These are phyloP conservation scores for Ivindomyrus marchei DNA, from an alignment of 2,113 vertebrate species.

Conservation along the genomic window DNA sequence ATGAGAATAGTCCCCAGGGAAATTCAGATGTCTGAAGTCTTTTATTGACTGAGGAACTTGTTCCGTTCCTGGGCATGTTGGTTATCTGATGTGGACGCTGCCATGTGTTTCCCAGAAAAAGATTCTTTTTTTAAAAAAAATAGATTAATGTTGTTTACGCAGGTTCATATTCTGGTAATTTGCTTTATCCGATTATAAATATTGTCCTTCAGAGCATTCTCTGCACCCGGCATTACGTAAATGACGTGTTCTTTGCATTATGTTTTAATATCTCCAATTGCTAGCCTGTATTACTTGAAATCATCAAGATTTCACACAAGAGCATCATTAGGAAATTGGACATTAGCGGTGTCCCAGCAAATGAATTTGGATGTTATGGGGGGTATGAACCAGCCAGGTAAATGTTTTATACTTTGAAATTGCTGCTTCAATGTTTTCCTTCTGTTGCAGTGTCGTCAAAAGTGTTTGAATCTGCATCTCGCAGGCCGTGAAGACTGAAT, in stretches of 20 bases:
- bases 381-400: background rate
- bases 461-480: background rate
- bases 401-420: background rate
- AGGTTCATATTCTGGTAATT: constrained; percentile 34
- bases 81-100: constrained; percentile 46
- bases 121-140: background rate
- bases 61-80: constrained; percentile 71
- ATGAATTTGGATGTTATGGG: background rate
- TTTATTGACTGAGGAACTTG: constrained; percentile 86
- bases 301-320: background rate
- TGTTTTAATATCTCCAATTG: background rate
- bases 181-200: constrained; percentile 20
- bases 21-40: constrained; percentile 76
- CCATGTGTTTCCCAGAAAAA: constrained; percentile 36
- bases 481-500: background rate
- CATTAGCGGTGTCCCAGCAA: background rate
- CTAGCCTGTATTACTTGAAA: background rate
- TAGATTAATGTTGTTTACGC: constrained; percentile 50
- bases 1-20: constrained; percentile 78
- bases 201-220: background rate
- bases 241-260: constrained; percentile 1
- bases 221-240: background rate
- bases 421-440: background rate
- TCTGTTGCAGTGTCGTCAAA: background rate
- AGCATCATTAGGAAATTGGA: background rate